phyloP scores from a whole-genome alignment of 2,888 invertebrate genomes.

The Ennomos fuscantarius region DNA sequence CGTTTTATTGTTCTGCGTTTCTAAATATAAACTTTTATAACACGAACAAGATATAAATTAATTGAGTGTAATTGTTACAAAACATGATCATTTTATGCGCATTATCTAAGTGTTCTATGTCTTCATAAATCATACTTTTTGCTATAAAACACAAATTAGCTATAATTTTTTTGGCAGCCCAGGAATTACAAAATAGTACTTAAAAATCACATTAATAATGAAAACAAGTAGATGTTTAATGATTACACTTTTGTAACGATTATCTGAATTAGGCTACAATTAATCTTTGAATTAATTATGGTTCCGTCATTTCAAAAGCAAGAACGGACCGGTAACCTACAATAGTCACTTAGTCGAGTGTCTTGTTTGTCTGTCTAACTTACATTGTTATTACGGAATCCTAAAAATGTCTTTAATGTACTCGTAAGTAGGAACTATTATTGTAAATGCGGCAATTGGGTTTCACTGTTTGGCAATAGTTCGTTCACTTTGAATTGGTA shows the following conservation, averaged over 20 bases:
- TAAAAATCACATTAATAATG: too few species aligned
- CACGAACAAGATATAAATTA: constrained; percentile 43
- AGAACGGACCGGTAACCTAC: too few species aligned
- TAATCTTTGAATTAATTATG: too few species aligned
- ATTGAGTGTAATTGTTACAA: constrained; percentile 50
- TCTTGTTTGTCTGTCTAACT: too few species aligned
- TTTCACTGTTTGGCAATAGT: constrained; percentile 32
- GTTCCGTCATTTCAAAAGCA: too few species aligned
- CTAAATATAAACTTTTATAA: constrained; percentile 48
- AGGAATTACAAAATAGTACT: not conserved
- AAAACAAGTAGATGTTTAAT: too few species aligned
- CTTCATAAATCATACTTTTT: constrained; percentile 24
- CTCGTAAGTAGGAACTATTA: not conserved
- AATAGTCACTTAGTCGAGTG: too few species aligned
- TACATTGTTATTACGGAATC: not conserved
- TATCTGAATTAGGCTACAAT: too few species aligned
- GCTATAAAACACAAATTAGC: not conserved
- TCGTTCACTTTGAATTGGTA: constrained; percentile 19
- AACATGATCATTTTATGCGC: constrained; percentile 39
- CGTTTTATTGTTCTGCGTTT: constrained; percentile 31
- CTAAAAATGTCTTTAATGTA: too few species aligned
- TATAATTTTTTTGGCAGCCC: too few species aligned
- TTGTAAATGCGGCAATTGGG: constrained; percentile 22
- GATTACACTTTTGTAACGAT: too few species aligned
- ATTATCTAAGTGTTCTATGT: constrained; percentile 14